These are phyloP conservation scores for Riparia riparia DNA, from an alignment of 2,113 vertebrate genomes.

Conservation along the genomic window DNA sequence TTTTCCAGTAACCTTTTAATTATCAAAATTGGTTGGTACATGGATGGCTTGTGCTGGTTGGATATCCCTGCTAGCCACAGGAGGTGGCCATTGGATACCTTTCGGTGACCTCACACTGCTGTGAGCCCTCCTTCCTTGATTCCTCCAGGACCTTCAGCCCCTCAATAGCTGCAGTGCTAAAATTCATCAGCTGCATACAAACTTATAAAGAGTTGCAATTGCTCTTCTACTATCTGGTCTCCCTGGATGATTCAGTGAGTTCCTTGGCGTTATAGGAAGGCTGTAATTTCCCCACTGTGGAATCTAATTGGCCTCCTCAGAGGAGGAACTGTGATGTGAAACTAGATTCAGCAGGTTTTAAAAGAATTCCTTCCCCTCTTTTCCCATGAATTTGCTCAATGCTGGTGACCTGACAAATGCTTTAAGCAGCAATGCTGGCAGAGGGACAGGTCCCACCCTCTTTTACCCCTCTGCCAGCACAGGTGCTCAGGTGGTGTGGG, in stretches of 20 bases:
- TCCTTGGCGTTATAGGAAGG: neutral
- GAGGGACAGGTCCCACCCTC: neutral
- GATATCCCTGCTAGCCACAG: neutral
- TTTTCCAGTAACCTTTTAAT: neutral
- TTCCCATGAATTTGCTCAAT: neutral
- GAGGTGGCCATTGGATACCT: rapidly evolving
- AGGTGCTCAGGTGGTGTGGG: neutral
- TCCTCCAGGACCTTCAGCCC: neutral
- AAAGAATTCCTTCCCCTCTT: neutral
- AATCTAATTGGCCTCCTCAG: neutral
- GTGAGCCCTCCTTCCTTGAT: rapidly evolving
- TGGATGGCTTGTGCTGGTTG: neutral
- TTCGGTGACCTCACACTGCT: neutral
- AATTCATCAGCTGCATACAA: neutral
- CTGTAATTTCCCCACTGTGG: neutral
- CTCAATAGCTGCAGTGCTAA: neutral
- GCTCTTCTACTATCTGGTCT: neutral
- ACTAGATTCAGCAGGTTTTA: neutral
- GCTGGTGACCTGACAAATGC: neutral
- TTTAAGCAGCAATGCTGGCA: neutral
- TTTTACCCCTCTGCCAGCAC: neutral
- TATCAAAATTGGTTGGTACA: neutral
- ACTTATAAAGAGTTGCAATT: neutral
- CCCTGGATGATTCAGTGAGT: neutral
- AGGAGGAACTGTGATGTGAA: neutral